Percentiles rank a stretch among this genome's conserved stretches.
phyloP scores from a whole-genome alignment of 2,113 vertebrate genomes.

The Apodemus sylvaticus region DNA sequence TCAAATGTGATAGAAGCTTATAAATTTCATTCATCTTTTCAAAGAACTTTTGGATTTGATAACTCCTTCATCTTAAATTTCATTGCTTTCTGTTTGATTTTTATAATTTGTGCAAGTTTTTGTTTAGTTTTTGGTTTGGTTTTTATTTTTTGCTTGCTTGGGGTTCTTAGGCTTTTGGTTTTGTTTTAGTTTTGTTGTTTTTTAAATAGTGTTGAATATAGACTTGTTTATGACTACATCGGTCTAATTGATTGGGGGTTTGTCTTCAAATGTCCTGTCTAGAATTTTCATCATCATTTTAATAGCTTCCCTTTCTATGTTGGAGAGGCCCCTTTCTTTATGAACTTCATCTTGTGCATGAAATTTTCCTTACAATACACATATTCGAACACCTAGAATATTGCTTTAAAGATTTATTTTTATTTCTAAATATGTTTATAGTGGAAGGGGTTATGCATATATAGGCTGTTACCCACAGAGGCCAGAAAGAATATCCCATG shows the following conservation, averaged over 20 bases:
- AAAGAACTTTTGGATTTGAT: conserved; percentile 17
- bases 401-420: background rate
- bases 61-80: conserved; percentile 12
- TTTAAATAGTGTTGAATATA: background rate
- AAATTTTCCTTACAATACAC: background rate
- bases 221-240: background rate
- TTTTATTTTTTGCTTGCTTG: background rate
- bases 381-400: background rate
- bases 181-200: no score
- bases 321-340: background rate
- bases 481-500: background rate
- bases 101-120: background rate
- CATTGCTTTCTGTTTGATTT: background rate
- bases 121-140: no score
- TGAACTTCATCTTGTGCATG: background rate
- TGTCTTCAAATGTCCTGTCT: background rate
- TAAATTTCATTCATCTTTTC: conserved; percentile 4
- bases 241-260: background rate
- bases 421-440: background rate
- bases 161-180: no score
- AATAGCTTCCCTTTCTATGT: background rate
- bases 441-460: background rate
- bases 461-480: background rate
- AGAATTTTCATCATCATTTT: conserved; percentile 39
- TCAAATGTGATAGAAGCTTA: background rate